phyloP scores from a whole-genome alignment of 2,888 invertebrate species.

The Teleiodes luculella region DNA sequence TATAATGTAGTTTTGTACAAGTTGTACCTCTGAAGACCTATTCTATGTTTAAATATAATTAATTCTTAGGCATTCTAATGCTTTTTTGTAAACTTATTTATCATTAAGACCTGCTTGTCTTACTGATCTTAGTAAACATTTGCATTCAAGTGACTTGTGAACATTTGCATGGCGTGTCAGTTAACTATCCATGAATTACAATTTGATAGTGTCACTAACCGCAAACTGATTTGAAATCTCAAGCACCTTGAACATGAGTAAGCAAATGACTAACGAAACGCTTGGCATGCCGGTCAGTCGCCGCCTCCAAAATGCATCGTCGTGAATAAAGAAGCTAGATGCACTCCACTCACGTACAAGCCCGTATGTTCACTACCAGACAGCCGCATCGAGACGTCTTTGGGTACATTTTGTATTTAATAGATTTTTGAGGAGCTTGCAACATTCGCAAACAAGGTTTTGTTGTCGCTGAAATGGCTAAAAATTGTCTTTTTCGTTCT shows the following conservation, averaged over 20 bases:
- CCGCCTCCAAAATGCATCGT: conserved; percentile 43
- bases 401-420: background rate
- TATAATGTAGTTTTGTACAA: no score
- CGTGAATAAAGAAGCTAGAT: conserved; percentile 39
- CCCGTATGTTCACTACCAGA: conserved; percentile 3
- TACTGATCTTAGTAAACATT: no score
- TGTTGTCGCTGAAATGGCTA: background rate
- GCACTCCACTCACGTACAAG: conserved; percentile 32
- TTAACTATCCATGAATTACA: no score
- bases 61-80: no score
- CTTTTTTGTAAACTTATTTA: no score
- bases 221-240: background rate
- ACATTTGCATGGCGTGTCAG: no score
- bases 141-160: no score
- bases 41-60: no score
- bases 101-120: no score
- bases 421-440: background rate
- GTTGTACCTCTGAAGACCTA: no score
- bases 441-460: background rate
- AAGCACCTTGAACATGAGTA: conserved; percentile 19
- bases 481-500: background rate
- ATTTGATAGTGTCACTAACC: background rate
- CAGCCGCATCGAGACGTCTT: background rate
- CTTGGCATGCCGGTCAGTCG: conserved; percentile 48
- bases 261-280: conserved; percentile 40